Conservation (phyloP, 1,140 invertebrate genomes). For the Tenebrio molitor region DNA sequence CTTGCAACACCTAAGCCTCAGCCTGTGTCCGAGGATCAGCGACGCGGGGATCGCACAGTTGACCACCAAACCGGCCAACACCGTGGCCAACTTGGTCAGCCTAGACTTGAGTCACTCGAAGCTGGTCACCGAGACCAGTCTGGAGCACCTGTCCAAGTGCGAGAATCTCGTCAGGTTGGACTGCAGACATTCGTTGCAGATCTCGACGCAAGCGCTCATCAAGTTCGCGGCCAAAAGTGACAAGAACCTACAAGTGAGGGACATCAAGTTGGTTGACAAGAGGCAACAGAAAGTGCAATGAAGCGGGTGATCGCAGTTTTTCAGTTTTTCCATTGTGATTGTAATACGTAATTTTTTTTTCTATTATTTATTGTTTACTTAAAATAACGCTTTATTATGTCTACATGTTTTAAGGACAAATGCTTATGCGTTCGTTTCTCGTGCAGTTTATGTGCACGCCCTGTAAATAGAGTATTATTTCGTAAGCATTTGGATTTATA, state of each 20-base stretch:
- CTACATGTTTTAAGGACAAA: constrained; percentile 1
- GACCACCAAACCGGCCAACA: constrained; percentile 74
- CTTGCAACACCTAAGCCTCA: constrained; percentile 83
- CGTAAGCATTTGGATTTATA: constrained; percentile 25
- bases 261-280: constrained; percentile 79
- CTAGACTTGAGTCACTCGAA: constrained; percentile 87
- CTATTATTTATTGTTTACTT: background rate
- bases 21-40: constrained; percentile 87
- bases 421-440: background rate
- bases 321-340: constrained; percentile 6
- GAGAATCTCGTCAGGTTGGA: constrained; percentile 77
- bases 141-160: constrained; percentile 83
- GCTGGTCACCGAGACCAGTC: constrained; percentile 83
- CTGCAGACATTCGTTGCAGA: constrained; percentile 81
- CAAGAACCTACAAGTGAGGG: constrained; percentile 80
- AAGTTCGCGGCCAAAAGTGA: constrained; percentile 84
- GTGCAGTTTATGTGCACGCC: background rate
- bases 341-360: constrained; percentile 20
- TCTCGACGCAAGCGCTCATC: constrained; percentile 82
- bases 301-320: background rate
- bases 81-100: constrained; percentile 72
- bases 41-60: constrained; percentile 91
- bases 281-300: constrained; percentile 54
- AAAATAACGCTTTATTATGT: constrained; percentile 1
- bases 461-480: constrained; percentile 28